Conservation (phyloP, 2,113 vertebrate species). For the Aegithalos caudatus region DNA sequence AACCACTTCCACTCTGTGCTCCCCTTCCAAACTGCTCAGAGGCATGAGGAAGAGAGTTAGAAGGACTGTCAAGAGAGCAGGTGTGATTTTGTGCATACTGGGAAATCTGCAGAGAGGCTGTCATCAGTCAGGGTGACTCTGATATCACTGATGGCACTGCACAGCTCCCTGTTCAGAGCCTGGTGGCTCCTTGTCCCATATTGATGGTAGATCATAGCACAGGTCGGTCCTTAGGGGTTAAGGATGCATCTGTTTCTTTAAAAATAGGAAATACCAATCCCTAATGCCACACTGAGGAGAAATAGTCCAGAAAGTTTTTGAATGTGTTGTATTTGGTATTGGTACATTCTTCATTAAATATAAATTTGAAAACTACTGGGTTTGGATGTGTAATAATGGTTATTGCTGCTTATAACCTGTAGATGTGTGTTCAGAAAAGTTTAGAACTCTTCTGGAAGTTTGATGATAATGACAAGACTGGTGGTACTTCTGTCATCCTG, state of each 20-base stretch:
- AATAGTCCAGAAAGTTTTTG: background rate
- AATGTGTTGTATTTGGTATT: background rate
- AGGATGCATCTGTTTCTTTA: background rate
- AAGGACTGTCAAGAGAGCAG: background rate
- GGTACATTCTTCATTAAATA: background rate
- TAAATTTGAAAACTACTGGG: background rate
- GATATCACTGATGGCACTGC: background rate
- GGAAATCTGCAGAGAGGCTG: background rate
- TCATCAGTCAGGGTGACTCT: background rate
- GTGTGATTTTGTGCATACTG: background rate
- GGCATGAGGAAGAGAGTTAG: background rate
- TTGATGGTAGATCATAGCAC: background rate
- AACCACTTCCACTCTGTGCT: background rate
- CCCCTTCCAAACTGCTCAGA: background rate
- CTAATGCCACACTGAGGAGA: background rate
- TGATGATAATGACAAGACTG: background rate
- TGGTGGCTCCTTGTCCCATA: background rate
- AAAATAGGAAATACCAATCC: background rate
- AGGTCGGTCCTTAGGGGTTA: background rate
- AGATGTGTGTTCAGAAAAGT: background rate
- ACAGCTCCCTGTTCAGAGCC: background rate
- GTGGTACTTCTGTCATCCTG: background rate
- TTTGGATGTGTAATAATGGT: background rate
- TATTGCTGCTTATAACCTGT: background rate
- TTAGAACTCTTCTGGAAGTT: background rate